A percentile compares a stretch with the other conserved stretches of the same genome.
Evolutionary conservation across 2,113 vertebrate genomes (phyloP).

Genomic region (Actenoides hombroni): DNA sequence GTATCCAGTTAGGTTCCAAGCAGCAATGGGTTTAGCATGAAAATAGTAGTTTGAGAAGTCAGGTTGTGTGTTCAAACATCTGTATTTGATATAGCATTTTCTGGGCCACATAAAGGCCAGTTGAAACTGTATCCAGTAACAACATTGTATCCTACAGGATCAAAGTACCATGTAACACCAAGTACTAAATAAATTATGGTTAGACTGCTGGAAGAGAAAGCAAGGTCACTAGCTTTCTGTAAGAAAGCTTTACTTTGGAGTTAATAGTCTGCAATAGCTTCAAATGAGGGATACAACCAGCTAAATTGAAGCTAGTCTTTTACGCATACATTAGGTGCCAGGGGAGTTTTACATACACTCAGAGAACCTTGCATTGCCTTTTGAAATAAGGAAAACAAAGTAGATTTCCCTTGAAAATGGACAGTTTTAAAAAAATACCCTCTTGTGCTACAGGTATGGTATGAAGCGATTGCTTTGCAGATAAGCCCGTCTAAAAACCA

Average conservation of each 20-base stretch:
- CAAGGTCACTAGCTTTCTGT: neutral
- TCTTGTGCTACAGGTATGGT: neutral
- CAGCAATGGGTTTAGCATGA: neutral
- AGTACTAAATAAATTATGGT: slow-evolving; percentile 12
- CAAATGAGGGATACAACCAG: neutral
- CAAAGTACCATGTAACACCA: neutral
- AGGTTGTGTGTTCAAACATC: neutral
- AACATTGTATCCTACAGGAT: neutral
- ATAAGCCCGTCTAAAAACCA: neutral
- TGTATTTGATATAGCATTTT: slow-evolving; percentile 1
- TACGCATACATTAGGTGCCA: neutral
- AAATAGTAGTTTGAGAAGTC: neutral
- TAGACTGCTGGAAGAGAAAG: neutral
- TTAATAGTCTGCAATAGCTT: slow-evolving; percentile 30
- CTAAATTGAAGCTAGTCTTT: slow-evolving; percentile 4
- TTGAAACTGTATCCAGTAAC: neutral
- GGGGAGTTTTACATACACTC: neutral
- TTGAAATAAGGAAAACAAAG: slow-evolving; percentile 5
- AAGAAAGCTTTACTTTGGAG: slow-evolving; percentile 3
- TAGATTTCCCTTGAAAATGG: neutral
- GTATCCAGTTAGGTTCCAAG: neutral
- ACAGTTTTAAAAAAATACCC: neutral
- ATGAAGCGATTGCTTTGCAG: neutral
- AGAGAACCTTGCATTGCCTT: neutral
- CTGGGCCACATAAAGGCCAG: neutral